Base-by-base conservation (phyloP, 1,140 invertebrate species). In the Galleria mellonella region DNA sequence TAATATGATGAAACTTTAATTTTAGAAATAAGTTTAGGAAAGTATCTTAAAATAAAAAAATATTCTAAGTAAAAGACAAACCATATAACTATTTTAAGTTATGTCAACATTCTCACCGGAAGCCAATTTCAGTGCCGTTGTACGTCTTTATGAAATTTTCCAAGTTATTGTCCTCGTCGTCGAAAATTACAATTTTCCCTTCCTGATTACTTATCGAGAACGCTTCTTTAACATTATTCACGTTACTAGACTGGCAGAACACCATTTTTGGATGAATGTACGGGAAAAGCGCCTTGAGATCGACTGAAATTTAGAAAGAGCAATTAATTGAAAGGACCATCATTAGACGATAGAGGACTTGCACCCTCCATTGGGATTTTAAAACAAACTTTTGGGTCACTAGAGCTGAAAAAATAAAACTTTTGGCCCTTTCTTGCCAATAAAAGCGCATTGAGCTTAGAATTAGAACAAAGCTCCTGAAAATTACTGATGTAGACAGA, bases 181-280 rank as follows among this genome's bases (percentile, higher is more conserved):
- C 55, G 23, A 67, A 67, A 3, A 40, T 30, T 1, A 67, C 39
- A 11, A 67, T 49, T 37, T 46, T 30, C 5, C 13, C 50, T 8
- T 48, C 8, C 1, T 39, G 9, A 1, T 46, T 32, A 7, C 27
- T 51, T 8, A 4, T 30, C 12, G 11, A 31, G 2, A 55, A 52
- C 4, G 55, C 60, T 39, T 48, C 17, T 30, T 55, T 43, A n/a
- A 63, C 38, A 3, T 45, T 36, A 10, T 62, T 44, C 28, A 43
- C 35, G 5, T 36, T 39, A 12, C 13, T 10, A 44, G 51, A 49
- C 4, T 49, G 45, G 27, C 56, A 60, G 27, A 67, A 63, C n/a
- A 51, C 38, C 9, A 63, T 55, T 44, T 61, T 63, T 9, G 63
- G 63, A 7, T 36, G 29, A 10, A 63, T 38, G 39, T 53, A 48